Base-by-base conservation (phyloP, 2,888 invertebrate species). In the Apamea monoglypha region DNA sequence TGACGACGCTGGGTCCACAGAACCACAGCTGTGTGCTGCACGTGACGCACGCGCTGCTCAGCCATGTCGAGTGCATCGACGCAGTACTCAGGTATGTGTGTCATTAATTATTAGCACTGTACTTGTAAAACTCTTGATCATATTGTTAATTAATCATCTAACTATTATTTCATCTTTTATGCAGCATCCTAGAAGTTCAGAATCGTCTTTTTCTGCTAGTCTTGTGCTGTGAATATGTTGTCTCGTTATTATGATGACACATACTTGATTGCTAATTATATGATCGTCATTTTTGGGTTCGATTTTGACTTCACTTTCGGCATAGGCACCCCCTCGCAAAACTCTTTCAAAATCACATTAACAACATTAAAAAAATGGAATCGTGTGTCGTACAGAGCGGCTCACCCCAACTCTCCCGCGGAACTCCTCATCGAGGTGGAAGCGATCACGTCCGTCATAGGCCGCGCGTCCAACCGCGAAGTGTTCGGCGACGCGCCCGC, bases 1-100 rank as follows among this genome's bases (percentile, higher is more conserved):
- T 99, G 40, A 98, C 98, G 0, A 98, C 99, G 0, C 97, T 99
- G 72, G 99, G 99, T 50, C 97, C 98, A 0, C 98, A 98, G 89
- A 99, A 99, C 96, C 98, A 98, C 94, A 98, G 98, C 75, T 98
- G 98, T 72, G 97, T 98, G 25, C 96, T 98, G 16, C 99, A 99
- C 96, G 98, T 99, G 72, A 97, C 98, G 90, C 98, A 98, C 89
- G 98, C 98, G 90, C 93, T 99, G 67, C 97, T 99, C 74, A 98
- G 98, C 78, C 99, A 99, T 94, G 97, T 98, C 74, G 99, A 99
- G 91, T 98, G 98, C 80, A 97, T 99, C 78, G 98, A 98, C 90
- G 97, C 98, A 88, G 97, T 99, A 74, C 95, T 99, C 72, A 97
- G 99, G 96, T 96, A 44, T 8, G 32, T 8, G 18, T 29, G 8